phyloP scores from a whole-genome alignment of 2,113 vertebrate species.

The Chroicocephalus ridibundus region DNA sequence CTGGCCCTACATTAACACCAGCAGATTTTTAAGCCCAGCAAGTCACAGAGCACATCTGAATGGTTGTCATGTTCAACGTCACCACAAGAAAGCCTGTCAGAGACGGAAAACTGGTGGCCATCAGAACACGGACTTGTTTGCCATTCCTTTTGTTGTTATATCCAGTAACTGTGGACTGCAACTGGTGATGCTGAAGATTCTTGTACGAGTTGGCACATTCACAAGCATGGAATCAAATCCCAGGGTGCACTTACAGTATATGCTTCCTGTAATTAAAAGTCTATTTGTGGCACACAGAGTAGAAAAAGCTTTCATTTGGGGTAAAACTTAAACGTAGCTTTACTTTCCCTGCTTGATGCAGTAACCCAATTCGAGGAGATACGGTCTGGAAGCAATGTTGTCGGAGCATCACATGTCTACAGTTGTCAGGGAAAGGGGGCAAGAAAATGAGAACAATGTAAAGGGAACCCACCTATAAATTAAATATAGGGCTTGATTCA shows the following conservation, averaged over 20 bases:
- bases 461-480: background rate
- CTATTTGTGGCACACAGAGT: background rate
- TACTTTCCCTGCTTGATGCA: background rate
- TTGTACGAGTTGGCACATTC: background rate
- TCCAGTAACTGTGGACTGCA: background rate
- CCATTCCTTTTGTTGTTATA: background rate
- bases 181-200: background rate
- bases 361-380: background rate
- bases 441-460: background rate
- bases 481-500: background rate
- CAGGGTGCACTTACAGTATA: background rate
- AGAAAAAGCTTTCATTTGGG: slow-evolving; percentile 35
- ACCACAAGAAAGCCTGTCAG: background rate
- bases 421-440: background rate
- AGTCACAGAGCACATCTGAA: background rate
- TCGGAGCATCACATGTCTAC: background rate
- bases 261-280: slow-evolving; percentile 22
- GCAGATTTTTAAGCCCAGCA: background rate
- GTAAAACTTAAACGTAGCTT: background rate
- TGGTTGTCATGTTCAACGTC: background rate
- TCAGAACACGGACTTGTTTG: background rate
- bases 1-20: background rate
- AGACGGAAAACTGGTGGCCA: background rate
- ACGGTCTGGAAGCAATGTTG: background rate
- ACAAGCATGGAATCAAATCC: background rate